Evolutionary conservation across 2,113 vertebrate species (phyloP), one percentile per base, ranked within the genome.

Genomic region (Oncorhynchus nerka): DNA sequence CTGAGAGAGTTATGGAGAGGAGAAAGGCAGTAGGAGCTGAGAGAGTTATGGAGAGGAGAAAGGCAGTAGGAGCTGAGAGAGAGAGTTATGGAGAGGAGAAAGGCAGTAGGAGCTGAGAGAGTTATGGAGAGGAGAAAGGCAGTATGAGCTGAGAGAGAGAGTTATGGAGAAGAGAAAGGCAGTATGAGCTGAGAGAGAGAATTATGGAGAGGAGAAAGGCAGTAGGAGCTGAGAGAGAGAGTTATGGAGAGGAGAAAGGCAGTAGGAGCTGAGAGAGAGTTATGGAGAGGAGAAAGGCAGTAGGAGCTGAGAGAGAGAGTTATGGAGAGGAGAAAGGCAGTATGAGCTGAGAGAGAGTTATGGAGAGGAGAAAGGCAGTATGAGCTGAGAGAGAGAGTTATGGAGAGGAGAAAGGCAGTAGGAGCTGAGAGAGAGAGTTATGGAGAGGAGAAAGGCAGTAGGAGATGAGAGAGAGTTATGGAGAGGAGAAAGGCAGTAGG

Each of bases 31-130:
- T 7, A 79, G 81, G 79, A 84, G 69, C 51, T 74, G 72, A 78
- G 82, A 80, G 62, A 65, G 62, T 30, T 16, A 9, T 3, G 13
- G 65, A 30, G 30, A 30, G 30, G 30, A 30, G 30, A 0, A 30
- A 3, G 28, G 28, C 28, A 30, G 28, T 4, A 3, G 3, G 28
- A 4, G 28, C 28, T 30, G 28, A 30, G 28, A 30, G 28, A 30
- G 28, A 30, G 28, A 30, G 28, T 4, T 30, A 30, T 30, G 28
- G 3, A 30, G 28, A 30, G 28, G 28, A 30, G 28, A 15, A 67
- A 81, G 82, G 74, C 73, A 73, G 22, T 7, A 79, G 81, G 79
- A 84, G 69, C 51, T 74, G 72, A 78, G 82, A 80, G 62, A 65
- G 62, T 30, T 16, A 9, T 3, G 13, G 65, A 30, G 30, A 30